These are phyloP conservation scores for Morpho achilles DNA, from an alignment of 2,888 invertebrate species.

Conservation along the genomic window DNA sequence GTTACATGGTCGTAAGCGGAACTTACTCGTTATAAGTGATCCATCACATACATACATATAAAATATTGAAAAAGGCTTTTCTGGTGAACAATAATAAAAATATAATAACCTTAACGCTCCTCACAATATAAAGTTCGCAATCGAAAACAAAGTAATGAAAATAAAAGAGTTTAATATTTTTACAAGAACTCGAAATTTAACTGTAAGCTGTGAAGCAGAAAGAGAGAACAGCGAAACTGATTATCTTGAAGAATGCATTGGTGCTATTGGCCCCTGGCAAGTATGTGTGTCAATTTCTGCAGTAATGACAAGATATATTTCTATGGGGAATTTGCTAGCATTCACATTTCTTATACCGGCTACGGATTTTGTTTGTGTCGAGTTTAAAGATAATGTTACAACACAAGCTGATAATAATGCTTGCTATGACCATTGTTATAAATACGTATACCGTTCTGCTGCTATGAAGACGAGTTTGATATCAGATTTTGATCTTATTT, in stretches of 20 bases:
- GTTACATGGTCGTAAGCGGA: too few relatives aligned
- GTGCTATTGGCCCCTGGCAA: slow-evolving; percentile 49
- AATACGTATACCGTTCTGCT: slow-evolving; percentile 39
- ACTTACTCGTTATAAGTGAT: too few relatives aligned
- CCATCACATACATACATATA: too few relatives aligned
- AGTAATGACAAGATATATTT: slow-evolving; percentile 35
- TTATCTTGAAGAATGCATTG: slow-evolving; percentile 48
- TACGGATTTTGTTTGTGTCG: slow-evolving; percentile 42
- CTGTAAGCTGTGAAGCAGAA: slow-evolving; percentile 11
- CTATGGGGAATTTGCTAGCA: slow-evolving; percentile 41
- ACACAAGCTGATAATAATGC: slow-evolving; percentile 35
- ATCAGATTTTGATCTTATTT: slow-evolving; percentile 47
- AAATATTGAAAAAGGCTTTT: too few relatives aligned
- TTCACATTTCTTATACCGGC: slow-evolving; percentile 46
- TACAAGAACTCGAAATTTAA: neutral
- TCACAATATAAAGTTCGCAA: too few relatives aligned
- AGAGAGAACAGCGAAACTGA: slow-evolving; percentile 36
- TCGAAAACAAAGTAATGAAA: neutral
- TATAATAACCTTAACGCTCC: too few relatives aligned
- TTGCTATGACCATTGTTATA: slow-evolving; percentile 45
- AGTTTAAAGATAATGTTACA: slow-evolving; percentile 33
- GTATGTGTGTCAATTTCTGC: slow-evolving; percentile 32
- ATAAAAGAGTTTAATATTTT: slow-evolving; percentile 2
- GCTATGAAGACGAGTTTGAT: slow-evolving; percentile 42
- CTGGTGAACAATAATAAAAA: too few relatives aligned